These are phyloP conservation scores for Brachionus angularis DNA, from an alignment of 1,140 invertebrate genomes.

Conservation along the genomic window DNA sequence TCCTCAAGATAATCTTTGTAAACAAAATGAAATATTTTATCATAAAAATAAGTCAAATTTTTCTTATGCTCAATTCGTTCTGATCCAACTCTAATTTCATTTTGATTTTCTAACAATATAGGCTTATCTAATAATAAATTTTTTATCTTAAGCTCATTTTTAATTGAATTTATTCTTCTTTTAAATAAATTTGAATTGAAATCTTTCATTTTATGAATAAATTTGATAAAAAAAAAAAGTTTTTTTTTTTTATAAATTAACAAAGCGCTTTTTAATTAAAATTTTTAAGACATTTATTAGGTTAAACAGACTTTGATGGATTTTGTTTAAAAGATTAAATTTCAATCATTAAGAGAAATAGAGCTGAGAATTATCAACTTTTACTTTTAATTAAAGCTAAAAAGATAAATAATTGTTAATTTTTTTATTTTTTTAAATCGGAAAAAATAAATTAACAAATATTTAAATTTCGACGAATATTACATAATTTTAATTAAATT, in stretches of 20 bases:
- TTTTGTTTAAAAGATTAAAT: no score
- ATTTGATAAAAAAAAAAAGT: background rate
- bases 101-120: background rate
- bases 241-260: background rate
- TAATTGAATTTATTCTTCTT: background rate
- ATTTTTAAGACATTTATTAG: no score
- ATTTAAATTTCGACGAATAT: no score
- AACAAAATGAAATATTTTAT: conserved; percentile 33
- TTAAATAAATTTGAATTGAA: conserved; percentile 5
- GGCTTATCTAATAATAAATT: background rate
- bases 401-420: no score
- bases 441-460: no score
- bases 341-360: no score
- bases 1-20: background rate
- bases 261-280: no score
- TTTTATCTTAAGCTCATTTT: background rate
- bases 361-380: no score
- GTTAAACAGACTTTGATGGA: no score
- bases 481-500: no score
- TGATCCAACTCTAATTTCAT: background rate
- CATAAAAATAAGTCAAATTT: conserved; percentile 13
- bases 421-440: no score
- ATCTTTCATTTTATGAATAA: conserved; percentile 7
- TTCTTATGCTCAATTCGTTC: background rate
- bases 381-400: no score